These are phyloP conservation scores for Dione vanillae DNA, from an alignment of 2,888 invertebrate species.

Conservation along the genomic window DNA sequence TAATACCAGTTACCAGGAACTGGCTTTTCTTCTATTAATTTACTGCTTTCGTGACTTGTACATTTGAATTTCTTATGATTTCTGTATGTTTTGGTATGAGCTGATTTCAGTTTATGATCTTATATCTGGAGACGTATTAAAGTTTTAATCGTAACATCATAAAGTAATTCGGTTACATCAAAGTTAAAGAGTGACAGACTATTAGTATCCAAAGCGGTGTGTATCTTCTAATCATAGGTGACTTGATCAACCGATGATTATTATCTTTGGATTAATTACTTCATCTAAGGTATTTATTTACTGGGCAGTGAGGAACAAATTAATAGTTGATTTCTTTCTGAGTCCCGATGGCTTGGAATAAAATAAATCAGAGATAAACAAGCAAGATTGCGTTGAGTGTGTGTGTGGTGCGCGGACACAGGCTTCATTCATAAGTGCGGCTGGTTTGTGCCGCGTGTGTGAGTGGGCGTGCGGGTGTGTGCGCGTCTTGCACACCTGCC, in stretches of 20 bases:
- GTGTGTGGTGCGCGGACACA: constrained; percentile 54
- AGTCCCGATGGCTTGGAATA: constrained; percentile 74
- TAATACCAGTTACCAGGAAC: constrained; percentile 44
- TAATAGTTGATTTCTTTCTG: constrained; percentile 77
- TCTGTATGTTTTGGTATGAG: neutral
- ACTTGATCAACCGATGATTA: constrained; percentile 63
- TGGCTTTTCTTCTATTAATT: constrained; percentile 41
- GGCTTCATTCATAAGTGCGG: constrained; percentile 81
- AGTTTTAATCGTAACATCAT: constrained; percentile 30
- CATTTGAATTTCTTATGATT: neutral
- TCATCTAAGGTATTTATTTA: constrained; percentile 73
- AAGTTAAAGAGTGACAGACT: constrained; percentile 46
- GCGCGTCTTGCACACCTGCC: constrained; percentile 78
- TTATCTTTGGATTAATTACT: constrained; percentile 77
- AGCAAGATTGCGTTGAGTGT: constrained; percentile 67
- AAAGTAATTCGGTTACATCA: constrained; percentile 44
- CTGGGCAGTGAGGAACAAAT: constrained; percentile 73
- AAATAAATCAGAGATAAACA: constrained; percentile 83
- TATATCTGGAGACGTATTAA: constrained; percentile 20
- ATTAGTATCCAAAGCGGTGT: constrained; percentile 46
- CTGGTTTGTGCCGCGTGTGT: constrained; percentile 62
- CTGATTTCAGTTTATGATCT: constrained; percentile 4
- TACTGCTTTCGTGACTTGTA: constrained; percentile 29
- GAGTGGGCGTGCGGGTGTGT: constrained; percentile 54
- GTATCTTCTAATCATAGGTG: constrained; percentile 51